Conservation (phyloP, 1,140 invertebrate species). For the Odontomachus brunneus region DNA sequence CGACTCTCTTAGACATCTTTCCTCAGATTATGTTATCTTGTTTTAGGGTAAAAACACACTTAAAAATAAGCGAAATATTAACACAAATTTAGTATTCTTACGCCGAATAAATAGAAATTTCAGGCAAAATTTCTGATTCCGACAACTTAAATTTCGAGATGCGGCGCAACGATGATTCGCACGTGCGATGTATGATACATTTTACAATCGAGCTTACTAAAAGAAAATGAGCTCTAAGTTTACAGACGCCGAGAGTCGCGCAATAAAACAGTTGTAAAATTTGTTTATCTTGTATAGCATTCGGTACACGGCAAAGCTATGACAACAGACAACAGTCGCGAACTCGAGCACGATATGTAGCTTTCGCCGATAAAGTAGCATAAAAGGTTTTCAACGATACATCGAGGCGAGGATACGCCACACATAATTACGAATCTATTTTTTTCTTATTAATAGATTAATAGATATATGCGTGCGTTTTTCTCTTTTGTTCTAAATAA, state of each 20-base stretch:
- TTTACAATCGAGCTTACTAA: constrained; percentile 42
- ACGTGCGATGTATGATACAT: neutral
- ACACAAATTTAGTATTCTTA: too few relatives aligned
- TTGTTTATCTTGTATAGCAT: constrained; percentile 25
- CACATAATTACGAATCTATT: neutral
- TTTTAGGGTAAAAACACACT: too few relatives aligned
- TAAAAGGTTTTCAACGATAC: constrained; percentile 21
- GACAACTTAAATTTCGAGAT: neutral
- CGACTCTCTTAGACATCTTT: too few relatives aligned
- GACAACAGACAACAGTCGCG: neutral
- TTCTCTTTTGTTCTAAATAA: neutral
- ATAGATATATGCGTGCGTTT: neutral
- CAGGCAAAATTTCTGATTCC: too few relatives aligned
- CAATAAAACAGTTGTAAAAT: constrained; percentile 43
- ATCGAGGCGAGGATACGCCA: neutral
- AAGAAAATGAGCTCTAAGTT: constrained; percentile 25
- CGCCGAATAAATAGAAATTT: too few relatives aligned
- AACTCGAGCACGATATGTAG: neutral
- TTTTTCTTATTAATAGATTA: neutral
- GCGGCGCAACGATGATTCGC: neutral
- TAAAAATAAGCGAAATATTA: too few relatives aligned
- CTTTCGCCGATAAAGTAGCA: constrained; percentile 25
- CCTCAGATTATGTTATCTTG: too few relatives aligned
- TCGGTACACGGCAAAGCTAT: neutral
- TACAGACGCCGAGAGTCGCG: constrained; percentile 9